Percentiles rank a stretch among this genome's conserved stretches.
Conservation (phyloP, 2,888 invertebrate species). For the Noctua janthina region DNA sequence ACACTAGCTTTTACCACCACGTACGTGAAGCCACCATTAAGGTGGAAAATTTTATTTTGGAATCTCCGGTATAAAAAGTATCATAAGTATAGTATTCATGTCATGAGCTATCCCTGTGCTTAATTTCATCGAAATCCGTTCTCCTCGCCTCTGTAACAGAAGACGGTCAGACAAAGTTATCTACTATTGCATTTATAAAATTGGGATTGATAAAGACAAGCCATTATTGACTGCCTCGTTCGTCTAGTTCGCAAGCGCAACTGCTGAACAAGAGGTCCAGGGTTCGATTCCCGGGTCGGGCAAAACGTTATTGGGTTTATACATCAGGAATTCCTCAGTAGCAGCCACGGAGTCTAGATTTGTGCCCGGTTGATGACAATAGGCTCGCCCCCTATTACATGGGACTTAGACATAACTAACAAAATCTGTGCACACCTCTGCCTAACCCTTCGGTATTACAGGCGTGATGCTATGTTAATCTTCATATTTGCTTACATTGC, state of each 20-base stretch:
- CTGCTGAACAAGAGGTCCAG: too few relatives aligned
- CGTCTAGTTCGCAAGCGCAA: too few relatives aligned
- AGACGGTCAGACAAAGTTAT: not conserved
- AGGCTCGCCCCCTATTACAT: too few relatives aligned
- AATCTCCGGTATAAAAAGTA: not conserved
- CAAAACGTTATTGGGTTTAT: too few relatives aligned
- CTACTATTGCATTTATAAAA: not conserved
- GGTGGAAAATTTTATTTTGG: not conserved
- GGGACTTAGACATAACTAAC: too few relatives aligned
- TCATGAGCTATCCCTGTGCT: not conserved
- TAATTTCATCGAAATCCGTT: not conserved
- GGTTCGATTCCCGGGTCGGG: too few relatives aligned
- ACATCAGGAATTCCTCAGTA: too few relatives aligned
- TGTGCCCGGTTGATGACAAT: too few relatives aligned
- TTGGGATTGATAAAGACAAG: not conserved
- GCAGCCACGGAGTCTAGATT: too few relatives aligned
- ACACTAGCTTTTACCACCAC: not conserved
- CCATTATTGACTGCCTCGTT: not conserved
- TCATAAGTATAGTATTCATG: not conserved
- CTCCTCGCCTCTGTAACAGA: not conserved
- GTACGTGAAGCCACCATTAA: not conserved
- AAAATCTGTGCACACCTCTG: too few relatives aligned
- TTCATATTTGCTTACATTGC: conserved; percentile 2
- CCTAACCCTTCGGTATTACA: too few relatives aligned
- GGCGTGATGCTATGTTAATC: not conserved